Conservation (phyloP, 1,140 invertebrate species). For the Cydia amplana region DNA sequence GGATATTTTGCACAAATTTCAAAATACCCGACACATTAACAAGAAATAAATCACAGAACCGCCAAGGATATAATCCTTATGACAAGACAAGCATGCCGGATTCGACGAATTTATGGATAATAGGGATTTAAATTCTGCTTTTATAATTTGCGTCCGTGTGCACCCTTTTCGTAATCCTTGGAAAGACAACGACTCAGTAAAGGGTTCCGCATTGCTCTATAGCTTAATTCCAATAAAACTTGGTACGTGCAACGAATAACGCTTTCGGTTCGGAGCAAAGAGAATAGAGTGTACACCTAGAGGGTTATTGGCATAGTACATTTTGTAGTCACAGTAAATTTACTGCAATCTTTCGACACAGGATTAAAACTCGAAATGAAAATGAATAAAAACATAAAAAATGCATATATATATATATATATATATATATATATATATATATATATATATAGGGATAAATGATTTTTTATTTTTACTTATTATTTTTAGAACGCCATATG, state of each 20-base stretch:
- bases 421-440: too few species aligned
- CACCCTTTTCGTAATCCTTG: slow-evolving; percentile 50
- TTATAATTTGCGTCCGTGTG: slow-evolving; percentile 24
- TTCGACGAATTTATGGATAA: slow-evolving; percentile 26
- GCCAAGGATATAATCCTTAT: slow-evolving; percentile 9
- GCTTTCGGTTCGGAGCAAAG: slow-evolving; percentile 33
- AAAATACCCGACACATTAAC: not conserved
- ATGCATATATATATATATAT: too few species aligned
- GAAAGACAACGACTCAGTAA: slow-evolving; percentile 59
- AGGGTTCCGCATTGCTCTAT: slow-evolving; percentile 64
- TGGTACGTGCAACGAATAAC: slow-evolving; percentile 63
- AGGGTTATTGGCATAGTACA: too few species aligned
- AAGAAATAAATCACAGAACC: not conserved
- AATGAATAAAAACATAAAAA: too few species aligned
- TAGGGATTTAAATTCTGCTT: slow-evolving; percentile 13
- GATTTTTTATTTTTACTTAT: too few species aligned
- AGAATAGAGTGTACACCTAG: too few species aligned
- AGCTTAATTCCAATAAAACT: slow-evolving; percentile 72
- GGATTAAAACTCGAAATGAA: too few species aligned
- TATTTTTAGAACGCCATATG: too few species aligned
- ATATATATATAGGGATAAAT: too few species aligned
- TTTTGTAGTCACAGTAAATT: too few species aligned
- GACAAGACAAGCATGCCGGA: not conserved
- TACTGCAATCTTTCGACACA: too few species aligned
- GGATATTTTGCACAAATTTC: not conserved